Evolutionary conservation across 2,888 invertebrate genomes (phyloP).

Genomic region (Drosophila melanosoma): DNA sequence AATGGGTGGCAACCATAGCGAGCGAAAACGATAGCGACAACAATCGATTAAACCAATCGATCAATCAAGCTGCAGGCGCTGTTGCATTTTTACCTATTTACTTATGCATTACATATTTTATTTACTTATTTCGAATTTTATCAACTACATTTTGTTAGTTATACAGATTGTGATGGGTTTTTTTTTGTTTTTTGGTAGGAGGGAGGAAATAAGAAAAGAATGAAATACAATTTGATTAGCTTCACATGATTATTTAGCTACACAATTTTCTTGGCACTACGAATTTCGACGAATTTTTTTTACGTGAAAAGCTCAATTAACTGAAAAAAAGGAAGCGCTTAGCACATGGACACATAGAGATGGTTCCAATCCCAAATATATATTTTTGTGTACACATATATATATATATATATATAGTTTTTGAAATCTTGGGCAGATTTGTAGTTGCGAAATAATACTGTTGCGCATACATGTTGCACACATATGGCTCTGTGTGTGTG

Average conservation of each 20-base stretch:
- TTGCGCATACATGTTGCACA: conserved; percentile 7
- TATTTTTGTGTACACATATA: neutral
- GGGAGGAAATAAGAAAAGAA: conserved; percentile 74
- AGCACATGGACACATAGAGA: conserved; percentile 46
- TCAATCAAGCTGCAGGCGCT: conserved; percentile 75
- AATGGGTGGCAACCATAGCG: conserved; percentile 43
- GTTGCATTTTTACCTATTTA: conserved; percentile 62
- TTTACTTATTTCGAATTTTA: conserved; percentile 70
- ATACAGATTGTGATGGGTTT: conserved; percentile 20
- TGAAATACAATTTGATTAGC: conserved; percentile 76
- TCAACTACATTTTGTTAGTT: conserved; percentile 66
- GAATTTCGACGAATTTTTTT: conserved; percentile 33
- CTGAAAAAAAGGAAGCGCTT: conserved; percentile 50
- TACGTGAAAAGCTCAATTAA: conserved; percentile 28
- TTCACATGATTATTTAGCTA: conserved; percentile 68
- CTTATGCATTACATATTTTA: conserved; percentile 64
- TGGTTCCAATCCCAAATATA: conserved; percentile 29
- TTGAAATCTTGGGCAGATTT: conserved; percentile 5
- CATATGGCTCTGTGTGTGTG: neutral
- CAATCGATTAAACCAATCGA: conserved; percentile 63
- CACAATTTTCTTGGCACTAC: conserved; percentile 56
- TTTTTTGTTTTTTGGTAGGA: conserved; percentile 39
- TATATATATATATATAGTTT: neutral
- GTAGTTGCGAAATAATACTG: conserved; percentile 46
- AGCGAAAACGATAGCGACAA: conserved; percentile 48